Conservation (phyloP, 2,888 invertebrate species). For the Xanthia icteritia region DNA sequence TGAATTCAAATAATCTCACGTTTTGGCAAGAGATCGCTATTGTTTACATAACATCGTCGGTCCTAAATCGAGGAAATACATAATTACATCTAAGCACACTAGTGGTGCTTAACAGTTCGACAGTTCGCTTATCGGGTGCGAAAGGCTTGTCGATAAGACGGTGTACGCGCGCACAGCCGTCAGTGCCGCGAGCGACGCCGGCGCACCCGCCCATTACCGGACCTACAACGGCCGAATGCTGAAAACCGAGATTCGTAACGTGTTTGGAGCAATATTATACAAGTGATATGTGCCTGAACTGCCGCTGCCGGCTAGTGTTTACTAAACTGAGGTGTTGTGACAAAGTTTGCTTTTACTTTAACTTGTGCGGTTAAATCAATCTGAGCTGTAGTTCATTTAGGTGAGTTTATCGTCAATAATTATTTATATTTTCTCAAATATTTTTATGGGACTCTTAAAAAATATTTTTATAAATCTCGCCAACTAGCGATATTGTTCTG, state of each 20-base stretch:
- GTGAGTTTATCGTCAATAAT: slow-evolving; percentile 50
- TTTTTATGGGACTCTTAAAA: not conserved
- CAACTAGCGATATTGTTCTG: not conserved
- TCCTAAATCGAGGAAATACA: slow-evolving; percentile 41
- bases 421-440: not conserved
- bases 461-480: not conserved
- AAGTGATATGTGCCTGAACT: slow-evolving; percentile 80
- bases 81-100: slow-evolving; percentile 57
- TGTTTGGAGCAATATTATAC: slow-evolving; percentile 78
- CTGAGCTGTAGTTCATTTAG: slow-evolving; percentile 51
- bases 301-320: slow-evolving; percentile 78
- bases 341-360: slow-evolving; percentile 76
- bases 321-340: slow-evolving; percentile 82
- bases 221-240: slow-evolving; percentile 51
- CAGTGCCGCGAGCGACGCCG: slow-evolving; percentile 83
- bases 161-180: slow-evolving; percentile 76
- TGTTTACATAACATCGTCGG: slow-evolving; percentile 16
- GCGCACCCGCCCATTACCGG: slow-evolving; percentile 73
- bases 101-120: slow-evolving; percentile 72
- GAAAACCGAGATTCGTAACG: slow-evolving; percentile 66
- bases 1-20: slow-evolving; percentile 18
- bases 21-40: slow-evolving; percentile 7
- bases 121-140: slow-evolving; percentile 83
- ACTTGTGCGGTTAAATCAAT: slow-evolving; percentile 73
- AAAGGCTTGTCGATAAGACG: slow-evolving; percentile 84